Evolutionary conservation across 2,888 invertebrate genomes (phyloP), one percentile per base, ranked within the genome.

Genomic region (Tachina lurida): DNA sequence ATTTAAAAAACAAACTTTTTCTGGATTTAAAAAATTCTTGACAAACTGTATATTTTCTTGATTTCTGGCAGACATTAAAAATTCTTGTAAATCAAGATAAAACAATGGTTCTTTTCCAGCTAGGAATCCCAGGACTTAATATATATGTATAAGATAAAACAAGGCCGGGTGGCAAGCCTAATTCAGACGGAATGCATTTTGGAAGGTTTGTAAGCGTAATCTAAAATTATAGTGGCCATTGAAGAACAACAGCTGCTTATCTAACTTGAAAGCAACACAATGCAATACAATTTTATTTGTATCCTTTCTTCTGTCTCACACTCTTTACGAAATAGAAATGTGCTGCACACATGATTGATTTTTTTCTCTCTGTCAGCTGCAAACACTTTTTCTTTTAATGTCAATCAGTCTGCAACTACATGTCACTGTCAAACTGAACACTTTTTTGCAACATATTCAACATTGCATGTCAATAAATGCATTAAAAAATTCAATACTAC

Each of bases 381-480:
- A 71, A 74, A 41, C 13, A 74, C 43, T 60, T 67, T 81, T 81
- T 68, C 58, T 52, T 67, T 65, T 49, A 52, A 12, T 83, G 73
- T 73, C 65, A 67, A 45, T 80, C 60, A 47, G 67, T 60, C 58
- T 58, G 47, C 41, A 62, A 74, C 67, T 60, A 67, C 77, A 86
- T 85, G 78, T 85, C 85, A 82, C 78, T 82, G 78, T 85, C 82
- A 85, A 78, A 70, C 54, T 75, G 74, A 67, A 79, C 74, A 75
- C 56, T 78, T 78, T 80, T 85, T 77, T 78, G 82, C 68, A 85
- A 82, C 52, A 78, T 78, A 63, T 82, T 82, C 45, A 78, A 75
- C 63, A 82, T 82, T 58, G 82, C 70, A 65, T 85, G 82, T 82
- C 78, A 85, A 65, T 70, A 85, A 77, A 65, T 78, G 74, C 81